A percentile compares a stretch with the other conserved stretches of the same genome.
Conservation (phyloP, 2,113 vertebrate genomes). For the Desmodus rotundus region DNA sequence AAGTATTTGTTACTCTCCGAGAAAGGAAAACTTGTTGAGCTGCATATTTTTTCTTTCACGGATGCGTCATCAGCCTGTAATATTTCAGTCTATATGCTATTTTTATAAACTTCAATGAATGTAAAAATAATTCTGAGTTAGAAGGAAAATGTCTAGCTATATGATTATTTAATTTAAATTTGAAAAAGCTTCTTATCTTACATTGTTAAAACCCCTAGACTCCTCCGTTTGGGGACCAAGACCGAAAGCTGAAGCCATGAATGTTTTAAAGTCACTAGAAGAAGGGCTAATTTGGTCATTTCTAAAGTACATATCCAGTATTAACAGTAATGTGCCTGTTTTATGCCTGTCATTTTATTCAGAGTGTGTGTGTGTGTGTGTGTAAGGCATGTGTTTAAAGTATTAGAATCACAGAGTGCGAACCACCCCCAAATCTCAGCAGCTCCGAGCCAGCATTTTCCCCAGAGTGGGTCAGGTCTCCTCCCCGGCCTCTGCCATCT, state of each 20-base stretch:
- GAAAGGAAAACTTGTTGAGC: constrained; percentile 77
- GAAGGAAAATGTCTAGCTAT: neutral
- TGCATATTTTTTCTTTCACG: constrained; percentile 77
- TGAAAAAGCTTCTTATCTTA: neutral
- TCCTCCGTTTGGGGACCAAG: neutral
- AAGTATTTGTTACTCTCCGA: constrained; percentile 80
- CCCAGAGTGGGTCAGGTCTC: neutral
- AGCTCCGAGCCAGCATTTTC: neutral
- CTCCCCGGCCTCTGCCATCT: neutral
- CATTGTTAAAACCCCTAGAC: neutral
- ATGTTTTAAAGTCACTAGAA: neutral
- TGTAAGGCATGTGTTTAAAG: neutral
- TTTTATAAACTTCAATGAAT: constrained; percentile 33
- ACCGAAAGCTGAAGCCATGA: neutral
- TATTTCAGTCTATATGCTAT: constrained; percentile 56
- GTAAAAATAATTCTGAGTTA: constrained; percentile 20
- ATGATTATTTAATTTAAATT: neutral
- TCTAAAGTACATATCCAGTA: neutral
- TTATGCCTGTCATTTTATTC: neutral
- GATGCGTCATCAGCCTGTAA: constrained; percentile 45
- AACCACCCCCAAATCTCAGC: neutral
- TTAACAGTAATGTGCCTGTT: neutral
- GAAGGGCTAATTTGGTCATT: neutral
- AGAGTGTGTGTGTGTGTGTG: neutral
- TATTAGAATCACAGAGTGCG: neutral